Conservation (phyloP, 2,888 invertebrate species). For the Pyrrhia umbra region DNA sequence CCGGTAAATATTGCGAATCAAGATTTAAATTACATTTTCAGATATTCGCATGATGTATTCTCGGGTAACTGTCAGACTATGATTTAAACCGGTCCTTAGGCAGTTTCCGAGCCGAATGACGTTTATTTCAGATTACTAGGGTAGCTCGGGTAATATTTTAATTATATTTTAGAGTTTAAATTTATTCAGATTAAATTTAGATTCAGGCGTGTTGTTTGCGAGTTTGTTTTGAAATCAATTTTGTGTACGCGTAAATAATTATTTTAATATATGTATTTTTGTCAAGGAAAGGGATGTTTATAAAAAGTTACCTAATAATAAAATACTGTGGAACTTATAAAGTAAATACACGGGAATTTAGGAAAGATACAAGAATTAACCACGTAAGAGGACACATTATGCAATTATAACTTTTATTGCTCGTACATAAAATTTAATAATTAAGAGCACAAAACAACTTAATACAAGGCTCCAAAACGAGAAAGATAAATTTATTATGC, state of each 20-base stretch:
- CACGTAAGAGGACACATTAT: too few relatives aligned
- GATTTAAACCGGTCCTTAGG: constrained; percentile 63
- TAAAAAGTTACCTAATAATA: too few relatives aligned
- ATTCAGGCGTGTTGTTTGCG: background rate
- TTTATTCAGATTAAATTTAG: constrained; percentile 6
- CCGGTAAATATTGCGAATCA: constrained; percentile 66
- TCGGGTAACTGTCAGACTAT: constrained; percentile 48
- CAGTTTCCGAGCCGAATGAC: constrained; percentile 37
- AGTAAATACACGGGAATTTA: too few relatives aligned
- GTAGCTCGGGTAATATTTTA: constrained; percentile 21
- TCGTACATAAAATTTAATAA: too few relatives aligned
- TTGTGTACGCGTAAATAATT: too few relatives aligned
- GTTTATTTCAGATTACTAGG: constrained; percentile 36
- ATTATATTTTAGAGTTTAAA: constrained; percentile 23
- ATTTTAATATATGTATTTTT: too few relatives aligned
- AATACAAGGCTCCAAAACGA: background rate
- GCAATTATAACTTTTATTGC: too few relatives aligned
- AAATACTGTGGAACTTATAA: too few relatives aligned
- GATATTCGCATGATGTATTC: constrained; percentile 62
- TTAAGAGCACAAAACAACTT: background rate
- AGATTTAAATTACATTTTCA: constrained; percentile 70
- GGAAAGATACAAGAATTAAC: too few relatives aligned
- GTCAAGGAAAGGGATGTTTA: too few relatives aligned
- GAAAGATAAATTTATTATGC: constrained; percentile 30
- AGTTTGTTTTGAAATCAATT: too few relatives aligned